A percentile compares a stretch with the other conserved stretches of the same genome.
Evolutionary conservation across 2,888 invertebrate species (phyloP).

Genomic region (Drosophila phalerata): DNA sequence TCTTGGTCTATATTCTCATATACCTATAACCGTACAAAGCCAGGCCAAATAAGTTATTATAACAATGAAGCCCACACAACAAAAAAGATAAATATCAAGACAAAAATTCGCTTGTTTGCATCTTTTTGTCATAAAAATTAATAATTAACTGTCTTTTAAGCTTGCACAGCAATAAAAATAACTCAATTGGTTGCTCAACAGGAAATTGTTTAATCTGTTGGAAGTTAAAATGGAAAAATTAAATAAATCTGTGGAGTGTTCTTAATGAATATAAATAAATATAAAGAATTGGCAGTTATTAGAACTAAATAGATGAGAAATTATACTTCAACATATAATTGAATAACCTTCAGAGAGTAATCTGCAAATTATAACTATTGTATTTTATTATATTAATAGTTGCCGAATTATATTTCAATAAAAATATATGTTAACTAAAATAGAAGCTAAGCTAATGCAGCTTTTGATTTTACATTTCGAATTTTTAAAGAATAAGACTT

Average conservation of each 20-base stretch:
- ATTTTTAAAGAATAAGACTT: too few relatives aligned
- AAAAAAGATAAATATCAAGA: conserved; percentile 30
- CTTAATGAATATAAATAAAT: too few relatives aligned
- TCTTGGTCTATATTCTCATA: conserved; percentile 49
- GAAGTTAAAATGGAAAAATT: neutral
- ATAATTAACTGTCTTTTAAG: conserved; percentile 61
- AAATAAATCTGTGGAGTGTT: neutral
- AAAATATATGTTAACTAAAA: too few relatives aligned
- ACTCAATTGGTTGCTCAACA: conserved; percentile 53
- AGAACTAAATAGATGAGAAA: too few relatives aligned
- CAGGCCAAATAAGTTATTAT: conserved; percentile 58
- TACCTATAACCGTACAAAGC: conserved; percentile 38
- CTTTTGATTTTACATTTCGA: too few relatives aligned
- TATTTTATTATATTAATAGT: too few relatives aligned
- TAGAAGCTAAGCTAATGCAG: too few relatives aligned
- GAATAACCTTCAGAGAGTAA: too few relatives aligned
- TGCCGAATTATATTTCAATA: too few relatives aligned
- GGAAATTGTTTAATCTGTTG: neutral
- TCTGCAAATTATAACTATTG: too few relatives aligned
- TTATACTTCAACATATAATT: too few relatives aligned
- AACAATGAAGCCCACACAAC: conserved; percentile 32
- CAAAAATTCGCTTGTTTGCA: conserved; percentile 48
- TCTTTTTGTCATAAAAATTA: conserved; percentile 53
- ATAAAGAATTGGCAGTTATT: too few relatives aligned
- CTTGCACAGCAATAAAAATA: conserved; percentile 20